phyloP scores from a whole-genome alignment of 2,797 vertebrate species.

The Cheirogaleus major region DNA sequence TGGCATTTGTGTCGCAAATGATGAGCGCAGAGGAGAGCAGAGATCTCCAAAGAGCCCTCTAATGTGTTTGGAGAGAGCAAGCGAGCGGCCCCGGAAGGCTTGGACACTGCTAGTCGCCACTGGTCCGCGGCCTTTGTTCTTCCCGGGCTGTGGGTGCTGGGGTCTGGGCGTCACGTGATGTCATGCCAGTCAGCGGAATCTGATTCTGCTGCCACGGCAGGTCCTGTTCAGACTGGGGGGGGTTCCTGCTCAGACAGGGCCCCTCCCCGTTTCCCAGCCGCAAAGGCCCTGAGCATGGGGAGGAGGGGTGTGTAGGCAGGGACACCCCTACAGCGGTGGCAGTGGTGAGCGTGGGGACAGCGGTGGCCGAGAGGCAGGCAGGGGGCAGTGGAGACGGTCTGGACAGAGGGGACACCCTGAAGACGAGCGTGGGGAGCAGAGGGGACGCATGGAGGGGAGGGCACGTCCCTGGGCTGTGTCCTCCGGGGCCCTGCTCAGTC shows the following conservation, averaged over 20 bases:
- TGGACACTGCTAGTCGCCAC: neutral
- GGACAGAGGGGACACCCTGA: neutral
- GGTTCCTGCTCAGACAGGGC: neutral
- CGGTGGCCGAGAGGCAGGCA: neutral
- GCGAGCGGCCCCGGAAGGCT: neutral
- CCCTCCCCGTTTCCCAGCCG: neutral
- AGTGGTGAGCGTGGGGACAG: too few species aligned
- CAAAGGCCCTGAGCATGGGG: neutral
- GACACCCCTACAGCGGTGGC: accelerated
- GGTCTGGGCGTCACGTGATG: neutral
- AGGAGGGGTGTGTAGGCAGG: neutral
- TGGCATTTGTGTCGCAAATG: accelerated
- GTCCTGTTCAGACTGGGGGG: neutral
- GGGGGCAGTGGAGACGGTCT: neutral
- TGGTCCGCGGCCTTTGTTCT: neutral
- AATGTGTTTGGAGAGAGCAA: slow-evolving; percentile 10
- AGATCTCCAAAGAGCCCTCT: neutral
- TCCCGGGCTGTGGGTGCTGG: neutral
- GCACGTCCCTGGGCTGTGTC: neutral
- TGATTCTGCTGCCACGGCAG: neutral
- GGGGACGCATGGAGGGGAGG: too few species aligned
- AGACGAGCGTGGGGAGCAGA: accelerated
- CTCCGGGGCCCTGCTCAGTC: neutral
- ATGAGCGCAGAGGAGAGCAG: neutral
- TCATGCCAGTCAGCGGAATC: neutral